These are phyloP conservation scores for Conchocele bisecta DNA, from an alignment of 2,888 invertebrate genomes.

Conservation along the genomic window DNA sequence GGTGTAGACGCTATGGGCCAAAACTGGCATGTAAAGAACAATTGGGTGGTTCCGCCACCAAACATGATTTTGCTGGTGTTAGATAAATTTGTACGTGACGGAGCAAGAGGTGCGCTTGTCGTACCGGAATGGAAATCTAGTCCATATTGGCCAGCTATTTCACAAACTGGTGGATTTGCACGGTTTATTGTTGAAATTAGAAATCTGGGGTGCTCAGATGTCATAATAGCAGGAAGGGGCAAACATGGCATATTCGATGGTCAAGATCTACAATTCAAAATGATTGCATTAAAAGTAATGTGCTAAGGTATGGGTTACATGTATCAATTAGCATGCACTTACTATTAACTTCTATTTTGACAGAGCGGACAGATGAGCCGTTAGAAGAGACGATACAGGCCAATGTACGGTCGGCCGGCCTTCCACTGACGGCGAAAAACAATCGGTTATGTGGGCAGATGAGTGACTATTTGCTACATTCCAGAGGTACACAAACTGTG, in stretches of 20 bases:
- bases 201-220: background rate
- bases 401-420: too few relatives aligned
- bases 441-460: background rate
- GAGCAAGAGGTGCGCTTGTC: background rate
- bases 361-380: too few relatives aligned
- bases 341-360: too few relatives aligned
- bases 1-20: constrained; percentile 14
- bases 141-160: background rate
- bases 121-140: background rate
- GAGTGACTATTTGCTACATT: background rate
- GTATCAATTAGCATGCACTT: background rate
- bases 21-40: constrained; percentile 7
- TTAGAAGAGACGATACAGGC: too few relatives aligned
- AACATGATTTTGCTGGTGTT: background rate
- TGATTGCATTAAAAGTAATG: constrained; percentile 1
- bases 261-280: background rate
- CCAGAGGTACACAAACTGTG: background rate
- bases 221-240: background rate
- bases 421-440: too few relatives aligned
- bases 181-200: background rate
- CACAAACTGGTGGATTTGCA: background rate
- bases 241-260: background rate
- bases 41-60: constrained; percentile 26
- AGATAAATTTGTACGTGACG: background rate
- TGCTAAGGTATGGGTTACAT: background rate